Conservation (phyloP, 2,797 vertebrate genomes). For the Pangasius krempfi region DNA sequence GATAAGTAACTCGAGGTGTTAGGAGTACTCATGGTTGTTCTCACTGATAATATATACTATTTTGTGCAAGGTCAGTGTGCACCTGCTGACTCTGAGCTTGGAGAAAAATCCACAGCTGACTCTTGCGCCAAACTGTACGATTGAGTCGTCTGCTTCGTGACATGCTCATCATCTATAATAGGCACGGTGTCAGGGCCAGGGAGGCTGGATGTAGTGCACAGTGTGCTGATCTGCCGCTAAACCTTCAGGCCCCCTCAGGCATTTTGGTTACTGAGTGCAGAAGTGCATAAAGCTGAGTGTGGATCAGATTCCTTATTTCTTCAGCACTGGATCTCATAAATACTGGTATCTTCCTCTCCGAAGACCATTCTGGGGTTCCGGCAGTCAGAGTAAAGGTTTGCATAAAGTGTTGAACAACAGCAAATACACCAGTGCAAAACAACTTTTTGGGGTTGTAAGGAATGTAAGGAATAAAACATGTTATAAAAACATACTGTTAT, state of each 20-base stretch:
- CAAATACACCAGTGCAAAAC: background rate
- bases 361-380: slow-evolving; percentile 18
- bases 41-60: background rate
- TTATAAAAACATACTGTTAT: no score
- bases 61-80: slow-evolving; percentile 11
- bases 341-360: slow-evolving; percentile 47
- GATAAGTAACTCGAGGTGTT: slow-evolving; percentile 30
- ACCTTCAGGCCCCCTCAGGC: slow-evolving; percentile 47
- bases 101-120: slow-evolving; percentile 34
- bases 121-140: slow-evolving; percentile 28
- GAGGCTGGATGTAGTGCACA: slow-evolving; percentile 36
- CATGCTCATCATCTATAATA: slow-evolving; percentile 58
- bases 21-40: slow-evolving; percentile 11
- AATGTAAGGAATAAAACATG: background rate
- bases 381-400: slow-evolving; percentile 6
- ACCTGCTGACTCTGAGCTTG: background rate
- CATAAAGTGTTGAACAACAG: slow-evolving; percentile 23
- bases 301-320: slow-evolving; percentile 50
- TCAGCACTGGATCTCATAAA: slow-evolving; percentile 55
- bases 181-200: slow-evolving; percentile 43
- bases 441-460: no score
- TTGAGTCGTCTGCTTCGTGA: slow-evolving; percentile 52
- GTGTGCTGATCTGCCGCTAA: slow-evolving; percentile 55
- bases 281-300: slow-evolving; percentile 49
- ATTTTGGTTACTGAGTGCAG: slow-evolving; percentile 45